Evolutionary conservation across 2,113 vertebrate species (phyloP).

Genomic region (Pheucticus melanocephalus): DNA sequence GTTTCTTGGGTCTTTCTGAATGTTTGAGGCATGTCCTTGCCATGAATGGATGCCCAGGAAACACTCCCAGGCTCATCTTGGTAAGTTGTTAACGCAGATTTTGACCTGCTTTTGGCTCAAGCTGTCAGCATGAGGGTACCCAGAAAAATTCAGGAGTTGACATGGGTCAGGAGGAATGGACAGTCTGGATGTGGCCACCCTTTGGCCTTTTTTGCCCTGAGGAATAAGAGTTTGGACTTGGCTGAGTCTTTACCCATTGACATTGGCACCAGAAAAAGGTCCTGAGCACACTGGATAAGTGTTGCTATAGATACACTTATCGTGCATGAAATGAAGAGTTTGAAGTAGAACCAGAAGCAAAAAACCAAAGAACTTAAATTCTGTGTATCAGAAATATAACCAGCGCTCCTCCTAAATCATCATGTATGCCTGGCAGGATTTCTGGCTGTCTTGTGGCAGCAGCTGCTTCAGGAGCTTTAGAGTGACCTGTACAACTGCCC

Average conservation of each 20-base stretch:
- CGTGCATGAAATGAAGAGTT: not conserved
- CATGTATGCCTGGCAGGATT: not conserved
- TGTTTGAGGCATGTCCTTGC: not conserved
- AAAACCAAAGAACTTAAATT: not conserved
- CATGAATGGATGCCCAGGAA: not conserved
- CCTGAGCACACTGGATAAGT: not conserved
- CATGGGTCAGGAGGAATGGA: not conserved
- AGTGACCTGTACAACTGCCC: not conserved
- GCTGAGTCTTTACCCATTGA: not conserved
- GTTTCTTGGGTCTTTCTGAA: not conserved
- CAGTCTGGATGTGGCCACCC: not conserved
- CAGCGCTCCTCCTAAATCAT: not conserved
- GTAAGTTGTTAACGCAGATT: not conserved
- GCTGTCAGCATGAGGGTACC: not conserved
- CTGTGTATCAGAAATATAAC: not conserved
- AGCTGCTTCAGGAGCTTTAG: not conserved
- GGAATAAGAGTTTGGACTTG: not conserved
- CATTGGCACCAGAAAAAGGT: not conserved
- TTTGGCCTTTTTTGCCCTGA: not conserved
- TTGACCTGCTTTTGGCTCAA: not conserved
- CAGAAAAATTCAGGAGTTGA: not conserved
- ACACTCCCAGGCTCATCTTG: not conserved
- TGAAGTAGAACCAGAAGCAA: not conserved
- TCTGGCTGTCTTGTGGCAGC: not conserved
- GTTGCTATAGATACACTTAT: not conserved